phyloP scores from a whole-genome alignment of 2,797 vertebrate genomes.

The Mergus octosetaceus region DNA sequence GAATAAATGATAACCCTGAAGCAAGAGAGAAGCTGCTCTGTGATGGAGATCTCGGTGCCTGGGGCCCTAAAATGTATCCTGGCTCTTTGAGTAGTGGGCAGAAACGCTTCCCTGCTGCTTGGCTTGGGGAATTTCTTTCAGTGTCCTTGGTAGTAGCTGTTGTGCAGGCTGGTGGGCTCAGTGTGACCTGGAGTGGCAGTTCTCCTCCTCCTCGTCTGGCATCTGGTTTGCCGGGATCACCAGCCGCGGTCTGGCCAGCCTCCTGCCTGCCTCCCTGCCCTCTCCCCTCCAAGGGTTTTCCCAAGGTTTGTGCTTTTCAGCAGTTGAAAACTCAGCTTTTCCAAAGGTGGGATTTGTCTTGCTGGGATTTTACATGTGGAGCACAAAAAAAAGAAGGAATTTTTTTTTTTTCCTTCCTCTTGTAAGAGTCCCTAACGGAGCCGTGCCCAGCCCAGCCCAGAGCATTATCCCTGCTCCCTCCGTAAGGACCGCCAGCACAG shows the following conservation, averaged over 20 bases:
- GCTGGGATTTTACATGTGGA: background rate
- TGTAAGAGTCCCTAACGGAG: background rate
- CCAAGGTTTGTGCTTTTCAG: background rate
- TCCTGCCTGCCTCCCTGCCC: background rate
- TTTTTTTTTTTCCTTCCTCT: background rate
- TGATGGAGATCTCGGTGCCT: background rate
- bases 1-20: background rate
- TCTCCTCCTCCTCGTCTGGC: background rate
- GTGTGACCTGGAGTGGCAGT: background rate
- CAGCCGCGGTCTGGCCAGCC: background rate
- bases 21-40: background rate
- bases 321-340: background rate
- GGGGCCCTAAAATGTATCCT: background rate
- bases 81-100: background rate
- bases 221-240: background rate
- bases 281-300: background rate
- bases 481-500: accelerated
- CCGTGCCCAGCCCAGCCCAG: accelerated
- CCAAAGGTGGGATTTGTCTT: background rate
- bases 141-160: background rate
- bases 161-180: background rate
- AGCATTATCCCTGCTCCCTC: background rate
- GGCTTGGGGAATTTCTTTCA: background rate
- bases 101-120: background rate
- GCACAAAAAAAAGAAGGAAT: background rate